A percentile compares a stretch with the other conserved stretches of the same genome.
phyloP scores from a whole-genome alignment of 2,888 invertebrate species.

The Agriopis marginaria region DNA sequence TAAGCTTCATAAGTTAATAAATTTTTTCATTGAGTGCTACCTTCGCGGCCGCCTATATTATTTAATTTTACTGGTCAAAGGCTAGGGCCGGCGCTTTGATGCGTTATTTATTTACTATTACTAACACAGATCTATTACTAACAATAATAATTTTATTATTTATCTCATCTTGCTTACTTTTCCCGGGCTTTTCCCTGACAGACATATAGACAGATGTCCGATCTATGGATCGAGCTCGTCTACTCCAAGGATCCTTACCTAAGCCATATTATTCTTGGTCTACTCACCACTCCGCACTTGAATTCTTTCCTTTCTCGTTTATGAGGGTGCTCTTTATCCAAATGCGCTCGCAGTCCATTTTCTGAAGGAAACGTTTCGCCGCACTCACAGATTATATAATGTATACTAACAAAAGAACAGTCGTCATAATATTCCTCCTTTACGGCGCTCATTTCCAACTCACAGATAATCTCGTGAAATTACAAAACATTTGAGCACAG shows the following conservation, averaged over 20 bases:
- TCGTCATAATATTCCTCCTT: slow-evolving; percentile 65
- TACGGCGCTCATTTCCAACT: slow-evolving; percentile 49
- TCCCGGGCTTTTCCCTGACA: background rate
- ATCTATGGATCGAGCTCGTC: too few species aligned
- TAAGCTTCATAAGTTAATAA: too few species aligned
- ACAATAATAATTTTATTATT: too few species aligned
- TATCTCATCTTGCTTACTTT: too few species aligned
- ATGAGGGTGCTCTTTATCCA: slow-evolving; percentile 63
- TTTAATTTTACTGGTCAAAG: too few species aligned
- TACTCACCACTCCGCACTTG: slow-evolving; percentile 59
- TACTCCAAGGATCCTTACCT: too few species aligned
- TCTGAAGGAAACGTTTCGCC: slow-evolving; percentile 71
- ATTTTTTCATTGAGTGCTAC: too few species aligned
- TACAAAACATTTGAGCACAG: slow-evolving; percentile 41
- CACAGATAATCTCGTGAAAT: slow-evolving; percentile 25
- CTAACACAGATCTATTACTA: too few species aligned
- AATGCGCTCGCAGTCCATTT: slow-evolving; percentile 62
- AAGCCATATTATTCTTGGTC: background rate
- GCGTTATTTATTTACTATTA: background rate
- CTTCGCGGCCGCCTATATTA: too few species aligned
- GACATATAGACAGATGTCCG: too few species aligned
- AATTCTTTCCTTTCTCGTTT: slow-evolving; percentile 63
- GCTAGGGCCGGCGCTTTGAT: too few species aligned
- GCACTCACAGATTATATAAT: slow-evolving; percentile 77
- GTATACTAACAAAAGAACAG: slow-evolving; percentile 70